phyloP scores from a whole-genome alignment of 2,797 vertebrate genomes.

The Myripristis murdjan region DNA sequence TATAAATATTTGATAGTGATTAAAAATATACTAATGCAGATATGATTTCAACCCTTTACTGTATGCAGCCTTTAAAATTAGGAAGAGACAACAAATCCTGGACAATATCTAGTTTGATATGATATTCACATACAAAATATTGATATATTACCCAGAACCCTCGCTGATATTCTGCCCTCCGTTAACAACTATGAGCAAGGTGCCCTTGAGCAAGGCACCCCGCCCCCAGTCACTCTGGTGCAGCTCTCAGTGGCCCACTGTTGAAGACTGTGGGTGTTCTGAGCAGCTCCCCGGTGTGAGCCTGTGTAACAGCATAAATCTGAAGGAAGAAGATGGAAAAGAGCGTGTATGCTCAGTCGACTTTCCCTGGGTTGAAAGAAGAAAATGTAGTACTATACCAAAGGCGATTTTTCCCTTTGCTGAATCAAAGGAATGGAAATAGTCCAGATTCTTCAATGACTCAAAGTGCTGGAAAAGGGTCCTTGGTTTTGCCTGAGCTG shows the following conservation, averaged over 20 bases:
- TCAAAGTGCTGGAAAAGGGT: not conserved
- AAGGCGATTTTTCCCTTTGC: not conserved
- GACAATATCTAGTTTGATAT: too few species aligned
- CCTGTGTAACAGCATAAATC: not conserved
- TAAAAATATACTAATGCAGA: too few species aligned
- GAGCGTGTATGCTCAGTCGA: too few species aligned
- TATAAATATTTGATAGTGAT: too few species aligned
- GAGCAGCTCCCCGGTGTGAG: too few species aligned
- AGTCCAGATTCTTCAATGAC: not conserved
- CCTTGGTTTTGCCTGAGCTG: not conserved
- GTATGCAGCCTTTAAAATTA: too few species aligned
- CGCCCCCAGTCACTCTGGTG: conserved; percentile 4
- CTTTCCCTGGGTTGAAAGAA: too few species aligned
- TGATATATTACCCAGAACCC: too few species aligned
- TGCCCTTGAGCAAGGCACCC: conserved; percentile 5
- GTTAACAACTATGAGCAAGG: conserved; percentile 22
- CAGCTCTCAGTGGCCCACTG: conserved; percentile 12
- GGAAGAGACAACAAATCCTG: too few species aligned
- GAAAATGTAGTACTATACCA: not conserved
- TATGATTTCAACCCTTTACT: too few species aligned
- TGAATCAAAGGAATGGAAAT: not conserved
- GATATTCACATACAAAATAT: too few species aligned
- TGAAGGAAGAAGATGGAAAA: too few species aligned
- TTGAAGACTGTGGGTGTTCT: not conserved
- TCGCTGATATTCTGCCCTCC: conserved; percentile 5